Base-by-base conservation (phyloP, 1,140 invertebrate species). In the Ceratitis capitata region DNA sequence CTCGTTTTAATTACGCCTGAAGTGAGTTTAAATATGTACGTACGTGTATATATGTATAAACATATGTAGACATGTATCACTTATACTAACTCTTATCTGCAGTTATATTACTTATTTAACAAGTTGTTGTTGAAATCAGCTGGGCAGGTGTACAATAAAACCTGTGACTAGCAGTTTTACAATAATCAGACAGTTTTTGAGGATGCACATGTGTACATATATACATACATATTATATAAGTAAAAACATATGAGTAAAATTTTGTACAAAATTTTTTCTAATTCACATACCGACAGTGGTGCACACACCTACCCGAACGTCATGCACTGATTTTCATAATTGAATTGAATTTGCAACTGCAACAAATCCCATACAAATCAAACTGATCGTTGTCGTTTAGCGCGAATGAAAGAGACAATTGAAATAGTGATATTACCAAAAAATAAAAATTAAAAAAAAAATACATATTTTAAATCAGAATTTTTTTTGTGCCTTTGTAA, bases 401-500 rank as follows among this genome's bases (percentile, higher is more conserved):
- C n/a, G n/a, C n/a, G n/a, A n/a, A n/a, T n/a, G n/a, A n/a, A n/a
- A 32, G 29, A 64, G 58, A 2, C 35, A 23, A 29, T 16, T 4
- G 29, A 3, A 39, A 32, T 19, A 19, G 35, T 5, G 7, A 39
- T n/a, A 39, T n/a, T n/a, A 74, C 19, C 19, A 23, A 42, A 78
- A 39, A 19, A 16, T 9, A n/a, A 42, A 5, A 23, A 56, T n/a
- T n/a, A 56, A 9, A 56, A 56, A 56, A 56, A 14, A 56, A 56
- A 56, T 56, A 56, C 19, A 53, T 53, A 23, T 3, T 6, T 7
- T 56, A 56, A 56, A 45, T 39, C 39, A 26, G 45, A 78, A 45
- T 45, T 78, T 78, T n/a, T 45, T 45, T 78, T n/a, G 39, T 16
- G 45, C n/a, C n/a, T n/a, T 78, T 78, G 69, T 78, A n/a, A 78